Conservation (phyloP, 1,140 invertebrate species). For the Lasioglossum albipes region DNA sequence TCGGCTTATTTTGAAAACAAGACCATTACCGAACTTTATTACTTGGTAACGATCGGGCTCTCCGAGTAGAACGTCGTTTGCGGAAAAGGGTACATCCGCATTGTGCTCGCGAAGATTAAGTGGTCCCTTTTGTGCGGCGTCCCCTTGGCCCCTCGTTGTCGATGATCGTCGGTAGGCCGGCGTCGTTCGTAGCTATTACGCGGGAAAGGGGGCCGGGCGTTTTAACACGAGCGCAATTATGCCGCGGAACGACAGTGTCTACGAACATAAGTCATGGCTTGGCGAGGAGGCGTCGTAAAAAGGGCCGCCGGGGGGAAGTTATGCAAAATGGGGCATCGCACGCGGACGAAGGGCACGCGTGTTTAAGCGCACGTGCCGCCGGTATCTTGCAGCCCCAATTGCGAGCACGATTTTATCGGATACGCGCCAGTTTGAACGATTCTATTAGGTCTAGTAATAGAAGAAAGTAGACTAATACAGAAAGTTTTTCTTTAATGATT, state of each 20-base stretch:
- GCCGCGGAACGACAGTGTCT: constrained; percentile 44
- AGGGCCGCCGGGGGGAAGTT: constrained; percentile 34
- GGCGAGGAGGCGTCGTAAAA: constrained; percentile 45
- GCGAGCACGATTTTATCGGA: not conserved
- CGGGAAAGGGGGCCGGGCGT: constrained; percentile 34
- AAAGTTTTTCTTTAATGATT: too few species aligned
- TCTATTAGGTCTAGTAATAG: not conserved
- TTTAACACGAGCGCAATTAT: constrained; percentile 43
- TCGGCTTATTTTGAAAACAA: constrained; percentile 36
- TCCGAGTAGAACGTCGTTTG: constrained; percentile 39
- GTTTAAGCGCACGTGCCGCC: constrained; percentile 23
- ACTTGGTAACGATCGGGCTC: constrained; percentile 56
- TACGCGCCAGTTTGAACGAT: not conserved
- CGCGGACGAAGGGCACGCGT: constrained; percentile 24
- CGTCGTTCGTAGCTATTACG: constrained; percentile 47
- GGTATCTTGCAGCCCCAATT: not conserved
- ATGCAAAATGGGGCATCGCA: not conserved
- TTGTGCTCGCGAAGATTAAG: constrained; percentile 58
- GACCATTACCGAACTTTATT: constrained; percentile 61
- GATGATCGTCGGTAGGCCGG: constrained; percentile 39
- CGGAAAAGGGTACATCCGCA: constrained; percentile 55
- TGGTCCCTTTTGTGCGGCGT: constrained; percentile 40
- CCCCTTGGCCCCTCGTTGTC: constrained; percentile 10
- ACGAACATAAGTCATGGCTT: constrained; percentile 64
- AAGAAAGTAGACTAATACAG: too few species aligned